phyloP scores from a whole-genome alignment of 2,888 invertebrate species.

The Ormia ochracea region DNA sequence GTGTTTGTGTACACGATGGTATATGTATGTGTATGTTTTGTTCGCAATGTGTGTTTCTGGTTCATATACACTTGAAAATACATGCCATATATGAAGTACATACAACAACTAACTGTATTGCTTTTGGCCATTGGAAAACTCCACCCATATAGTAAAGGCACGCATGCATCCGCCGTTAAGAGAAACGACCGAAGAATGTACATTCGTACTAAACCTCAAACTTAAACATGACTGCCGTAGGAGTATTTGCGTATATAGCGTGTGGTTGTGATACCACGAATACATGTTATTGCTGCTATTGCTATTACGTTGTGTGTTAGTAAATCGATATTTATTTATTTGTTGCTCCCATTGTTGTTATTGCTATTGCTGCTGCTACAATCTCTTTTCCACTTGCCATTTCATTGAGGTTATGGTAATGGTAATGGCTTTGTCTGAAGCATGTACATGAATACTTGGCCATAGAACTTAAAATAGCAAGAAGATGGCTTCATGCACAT shows the following conservation, averaged over 20 bases:
- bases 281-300: neutral
- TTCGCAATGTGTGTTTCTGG: slow-evolving; percentile 35
- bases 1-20: neutral
- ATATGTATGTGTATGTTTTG: too few relatives aligned
- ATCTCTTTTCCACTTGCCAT: slow-evolving; percentile 41
- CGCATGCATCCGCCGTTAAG: slow-evolving; percentile 56
- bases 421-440: slow-evolving; percentile 6
- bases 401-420: slow-evolving; percentile 41
- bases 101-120: slow-evolving; percentile 32
- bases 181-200: slow-evolving; percentile 36
- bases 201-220: slow-evolving; percentile 34
- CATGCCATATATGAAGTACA: slow-evolving; percentile 25
- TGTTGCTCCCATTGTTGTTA: slow-evolving; percentile 22
- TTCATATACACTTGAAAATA: slow-evolving; percentile 43
- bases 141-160: slow-evolving; percentile 63
- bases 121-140: slow-evolving; percentile 66
- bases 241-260: too few relatives aligned
- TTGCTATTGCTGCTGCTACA: slow-evolving; percentile 8
- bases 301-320: slow-evolving; percentile 8
- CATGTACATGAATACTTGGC: slow-evolving; percentile 21
- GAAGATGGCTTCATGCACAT: neutral
- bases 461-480: slow-evolving; percentile 22
- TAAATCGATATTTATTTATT: slow-evolving; percentile 60
- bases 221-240: slow-evolving; percentile 5
- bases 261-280: slow-evolving; percentile 12